Base-by-base conservation (phyloP, 2,888 invertebrate genomes). In the Drosophila picticornis region DNA sequence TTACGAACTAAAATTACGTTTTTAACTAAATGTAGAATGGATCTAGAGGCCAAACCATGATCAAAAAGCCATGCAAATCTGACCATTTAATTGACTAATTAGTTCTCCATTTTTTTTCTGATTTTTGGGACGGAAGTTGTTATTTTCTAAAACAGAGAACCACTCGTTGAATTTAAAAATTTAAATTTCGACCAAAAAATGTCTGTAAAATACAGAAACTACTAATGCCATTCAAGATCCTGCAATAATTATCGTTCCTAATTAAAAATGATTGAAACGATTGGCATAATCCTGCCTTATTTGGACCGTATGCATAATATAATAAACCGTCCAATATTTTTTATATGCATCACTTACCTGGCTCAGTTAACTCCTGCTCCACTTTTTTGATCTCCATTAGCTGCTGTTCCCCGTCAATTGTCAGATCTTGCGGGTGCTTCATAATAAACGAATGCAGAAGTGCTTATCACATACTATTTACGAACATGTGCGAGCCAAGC, bases 361-460 rank as follows among this genome's bases (percentile, higher is more conserved):
- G 83, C 29, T 90, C 90, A 51, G 72, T 89, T 53, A 78, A 36
- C 36, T 90, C 91, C 63, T 83, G 83, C 60, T 87, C 83, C 58
- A 80, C 74, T 80, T 84, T 80, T 29, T 81, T 87, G 32, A 87
- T 79, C 60, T 85, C 81, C 77, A 80, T 75, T 40, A 84, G 72
- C 77, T 86, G 85, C 63, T 87, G 77, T 75, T 77, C 81, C 72
- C 83, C 76, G 77, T 64, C 13, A 32, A 75, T 73, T 46, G 55
- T 75, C 55, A 84, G 60, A 76, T 91, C 88, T 75, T 90, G 85
- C 53, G 91, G 84, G 72, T 88, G 89, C 85, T 91, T 92, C 92
- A 92, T 92, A 66, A 46, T 83, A 72, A 70, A 65, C 48, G 50
- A 56, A 40, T 43, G n/a, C 31, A n/a, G 25, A 9, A 38, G 46